These are phyloP conservation scores for Temnothorax unifasciatus DNA, from an alignment of 2,888 invertebrate genomes.

Conservation along the genomic window DNA sequence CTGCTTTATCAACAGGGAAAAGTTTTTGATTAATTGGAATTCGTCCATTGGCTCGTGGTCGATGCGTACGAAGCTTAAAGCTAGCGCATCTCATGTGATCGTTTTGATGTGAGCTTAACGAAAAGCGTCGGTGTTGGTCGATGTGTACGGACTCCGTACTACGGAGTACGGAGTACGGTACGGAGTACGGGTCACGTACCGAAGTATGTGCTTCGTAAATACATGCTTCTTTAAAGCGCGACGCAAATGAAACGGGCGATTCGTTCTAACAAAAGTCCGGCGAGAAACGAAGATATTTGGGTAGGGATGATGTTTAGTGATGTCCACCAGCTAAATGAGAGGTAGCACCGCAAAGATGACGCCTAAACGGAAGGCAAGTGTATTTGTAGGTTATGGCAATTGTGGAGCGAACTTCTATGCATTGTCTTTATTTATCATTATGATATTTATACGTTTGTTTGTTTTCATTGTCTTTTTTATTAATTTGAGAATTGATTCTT, in stretches of 20 bases:
- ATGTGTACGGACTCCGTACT: too few relatives aligned
- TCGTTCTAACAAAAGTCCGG: not conserved
- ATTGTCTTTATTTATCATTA: not conserved
- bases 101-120: too few relatives aligned
- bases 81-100: too few relatives aligned
- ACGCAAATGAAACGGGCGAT: not conserved
- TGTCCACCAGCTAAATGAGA: conserved; percentile 32
- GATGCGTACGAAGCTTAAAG: too few relatives aligned
- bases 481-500: not conserved
- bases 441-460: not conserved
- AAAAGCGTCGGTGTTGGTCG: too few relatives aligned
- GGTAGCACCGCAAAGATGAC: conserved; percentile 79
- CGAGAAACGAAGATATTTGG: not conserved
- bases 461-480: not conserved
- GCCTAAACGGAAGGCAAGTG: conserved; percentile 83
- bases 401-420: conserved; percentile 41
- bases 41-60: too few relatives aligned
- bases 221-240: not conserved
- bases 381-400: conserved; percentile 55
- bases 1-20: too few relatives aligned
- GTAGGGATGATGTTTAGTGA: conserved; percentile 63
- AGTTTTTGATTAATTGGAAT: too few relatives aligned
- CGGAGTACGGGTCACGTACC: too few relatives aligned
- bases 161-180: too few relatives aligned
- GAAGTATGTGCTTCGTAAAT: not conserved